These are phyloP conservation scores for Neosalanx taihuensis DNA, from an alignment of 2,797 vertebrate genomes.

Conservation along the genomic window DNA sequence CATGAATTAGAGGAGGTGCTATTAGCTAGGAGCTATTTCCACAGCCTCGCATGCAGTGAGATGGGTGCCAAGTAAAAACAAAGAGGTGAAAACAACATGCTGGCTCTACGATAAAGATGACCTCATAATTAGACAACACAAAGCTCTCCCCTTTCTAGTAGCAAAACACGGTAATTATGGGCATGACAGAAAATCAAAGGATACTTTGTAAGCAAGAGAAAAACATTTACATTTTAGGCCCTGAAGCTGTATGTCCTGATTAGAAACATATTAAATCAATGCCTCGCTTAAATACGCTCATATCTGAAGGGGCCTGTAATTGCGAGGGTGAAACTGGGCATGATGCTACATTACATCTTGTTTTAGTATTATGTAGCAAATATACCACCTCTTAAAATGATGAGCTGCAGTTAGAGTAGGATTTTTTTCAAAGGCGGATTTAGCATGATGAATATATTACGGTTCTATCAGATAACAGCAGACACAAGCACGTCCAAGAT, in stretches of 20 bases:
- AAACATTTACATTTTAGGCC: slow-evolving; percentile 98
- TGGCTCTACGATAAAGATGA: slow-evolving; percentile 92
- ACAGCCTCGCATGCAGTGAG: slow-evolving; percentile 74
- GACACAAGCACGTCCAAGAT: slow-evolving; percentile 64
- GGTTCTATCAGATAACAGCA: slow-evolving; percentile 2
- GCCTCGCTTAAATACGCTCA: slow-evolving; percentile 81
- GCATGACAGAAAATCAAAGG: slow-evolving; percentile 93
- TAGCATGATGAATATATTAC: slow-evolving; percentile 16
- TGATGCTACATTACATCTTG: slow-evolving; percentile 58
- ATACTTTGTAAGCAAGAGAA: slow-evolving; percentile 92
- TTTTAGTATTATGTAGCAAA: slow-evolving; percentile 54
- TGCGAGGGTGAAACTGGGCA: slow-evolving; percentile 59
- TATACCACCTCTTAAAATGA: slow-evolving; percentile 17
- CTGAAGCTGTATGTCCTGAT: slow-evolving; percentile 96
- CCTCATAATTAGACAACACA: slow-evolving; percentile 99
- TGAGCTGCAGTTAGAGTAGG: slow-evolving; percentile 10
- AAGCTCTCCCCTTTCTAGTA: slow-evolving; percentile 95
- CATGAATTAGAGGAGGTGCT: slow-evolving; percentile 88
- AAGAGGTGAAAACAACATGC: slow-evolving; percentile 89
- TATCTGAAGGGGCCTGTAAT: slow-evolving; percentile 73
- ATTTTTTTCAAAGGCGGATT: slow-evolving; percentile 28
- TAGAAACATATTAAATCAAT: slow-evolving; percentile 99
- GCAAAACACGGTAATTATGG: slow-evolving; percentile 99
- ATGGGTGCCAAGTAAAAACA: slow-evolving; percentile 76
- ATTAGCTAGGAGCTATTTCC: slow-evolving; percentile 84